Evolutionary conservation across 2,113 vertebrate species (phyloP), one percentile per base, ranked within the genome.

Genomic region (Strix aluco): DNA sequence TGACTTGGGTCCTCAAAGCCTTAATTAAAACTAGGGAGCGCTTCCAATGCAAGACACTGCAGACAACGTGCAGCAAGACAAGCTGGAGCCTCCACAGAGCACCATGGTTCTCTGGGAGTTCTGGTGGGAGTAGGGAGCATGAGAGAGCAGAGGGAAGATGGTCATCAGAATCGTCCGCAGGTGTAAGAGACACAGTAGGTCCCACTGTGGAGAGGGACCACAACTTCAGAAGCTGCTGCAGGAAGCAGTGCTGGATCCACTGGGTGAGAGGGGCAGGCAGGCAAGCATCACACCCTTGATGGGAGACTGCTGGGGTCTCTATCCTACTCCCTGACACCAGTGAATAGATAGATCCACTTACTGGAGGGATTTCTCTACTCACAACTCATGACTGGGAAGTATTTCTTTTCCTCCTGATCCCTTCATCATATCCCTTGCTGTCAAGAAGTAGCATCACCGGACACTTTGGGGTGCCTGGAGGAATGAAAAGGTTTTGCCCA

Each of bases 1-100:
- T 90, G 74, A 93, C 72, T 75, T 92, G 77, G 78, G 81, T 90
- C 61, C 81, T 97, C 93, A 89, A 90, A 94, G 14, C 61, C 62
- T 92, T 97, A 92, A 97, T 97, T 97, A 96, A 95, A 94, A 74
- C 55, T 44, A 63, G 40, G 58, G 74, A 97, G 73, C 1, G 4
- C 15, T 91, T 96, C 82, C 92, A 86, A 40, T 5, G 18, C 25
- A 52, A 29, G 42, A 36, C 46, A 38, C 30, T 44, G 62, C 66
- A 63, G 65, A 62, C 36, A 44, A 46, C 0, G 2, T 23, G 30
- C 0, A 3, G 30, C 70, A 82, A 75, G 66, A 70, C 23, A 82
- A 80, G 73, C 8, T 66, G 66, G 26, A 81, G 49, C 8, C 57
- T 82, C 29, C 11, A 21, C 23, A 62, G 66, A 58, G 15, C 32